Evolutionary conservation across 37 sponge, comb jelly and placozoan genomes (phyloP), one percentile per base, ranked within the genome.

Genomic region (Chondrosia reniformis): DNA sequence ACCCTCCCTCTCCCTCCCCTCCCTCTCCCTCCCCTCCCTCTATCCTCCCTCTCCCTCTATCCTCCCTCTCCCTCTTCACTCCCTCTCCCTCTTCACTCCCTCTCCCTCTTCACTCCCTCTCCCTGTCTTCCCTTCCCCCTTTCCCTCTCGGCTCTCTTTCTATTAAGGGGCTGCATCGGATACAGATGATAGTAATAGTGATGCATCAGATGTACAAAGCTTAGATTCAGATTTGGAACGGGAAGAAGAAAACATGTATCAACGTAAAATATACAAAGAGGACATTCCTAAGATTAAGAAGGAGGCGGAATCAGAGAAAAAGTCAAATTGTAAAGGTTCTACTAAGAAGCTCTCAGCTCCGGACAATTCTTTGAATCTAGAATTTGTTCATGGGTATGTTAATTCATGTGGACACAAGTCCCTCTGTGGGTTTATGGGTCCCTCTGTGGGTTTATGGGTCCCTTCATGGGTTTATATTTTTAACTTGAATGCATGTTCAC

Each of bases 331-430:
- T 55, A 74, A 77, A 45, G 28, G 37, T 44, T 15, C 79, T 13
- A 82, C 81, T 27, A 69, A 64, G 54, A 88, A 80, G 63, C 39
- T 41, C 2, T 42, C 34, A 21, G 75, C 85, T 5, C 94, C 94
- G 1, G 57, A 81, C 15, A 42, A 41, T 41, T 57, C 62, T 36
- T 77, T 95, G n/a, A 39, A 52, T 24, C 80, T 95, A 49, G 80
- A 92, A 69, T 95, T 91, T 84, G 87, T 92, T 7, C 93, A 92
- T 87, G 96, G 96, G 94, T 93, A 76, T 64, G 88, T 56, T 10
- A 6, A 21, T n/a, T 55, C 10, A 9, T 12, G 12, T 10, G n/a
- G 22, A 28, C 52, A 44, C 12, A 33, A 37, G 39, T 25, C 12
- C 66, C 66, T 63, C 28, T 63, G 13, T 15, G 13, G 22, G 12